Conservation (phyloP, 2,888 invertebrate species). For the Arge pagana region DNA sequence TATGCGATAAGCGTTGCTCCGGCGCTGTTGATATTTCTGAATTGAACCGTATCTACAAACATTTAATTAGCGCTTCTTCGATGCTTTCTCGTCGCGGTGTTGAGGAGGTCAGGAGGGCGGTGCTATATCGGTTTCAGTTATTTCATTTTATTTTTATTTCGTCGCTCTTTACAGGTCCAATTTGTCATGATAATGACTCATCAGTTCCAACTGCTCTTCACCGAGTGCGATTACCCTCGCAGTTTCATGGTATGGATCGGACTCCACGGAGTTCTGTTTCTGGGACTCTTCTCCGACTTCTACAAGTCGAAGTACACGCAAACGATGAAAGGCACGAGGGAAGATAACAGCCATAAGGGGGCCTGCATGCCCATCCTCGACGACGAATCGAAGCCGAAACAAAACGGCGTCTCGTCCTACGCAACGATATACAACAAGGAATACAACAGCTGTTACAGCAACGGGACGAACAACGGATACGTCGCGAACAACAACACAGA, state of each 20-base stretch:
- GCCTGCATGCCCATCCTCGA: conserved; percentile 79
- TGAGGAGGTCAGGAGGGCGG: no score
- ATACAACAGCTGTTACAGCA: conserved; percentile 67
- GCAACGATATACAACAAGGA: conserved; percentile 63
- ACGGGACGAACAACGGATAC: conserved; percentile 67
- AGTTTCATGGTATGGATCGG: conserved; percentile 94
- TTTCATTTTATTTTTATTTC: no score
- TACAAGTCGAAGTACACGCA: conserved; percentile 80
- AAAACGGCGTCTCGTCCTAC: conserved; percentile 56
- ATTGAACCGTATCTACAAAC: no score
- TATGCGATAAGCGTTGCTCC: background rate
- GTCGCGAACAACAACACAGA: conserved; percentile 59
- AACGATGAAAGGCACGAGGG: conserved; percentile 5
- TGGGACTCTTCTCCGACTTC: conserved; percentile 93
- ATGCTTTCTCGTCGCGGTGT: no score
- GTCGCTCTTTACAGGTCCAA: conserved; percentile 70
- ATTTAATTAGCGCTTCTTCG: no score
- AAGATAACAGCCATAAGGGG: conserved; percentile 52
- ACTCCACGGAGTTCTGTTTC: conserved; percentile 90
- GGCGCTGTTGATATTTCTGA: no score
- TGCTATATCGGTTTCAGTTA: no score
- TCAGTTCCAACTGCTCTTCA: conserved; percentile 88
- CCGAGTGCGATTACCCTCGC: conserved; percentile 89
- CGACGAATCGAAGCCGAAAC: conserved; percentile 53
- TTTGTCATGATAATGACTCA: conserved; percentile 91